Percentiles rank a stretch among this genome's conserved stretches.
These are phyloP conservation scores for Drosophila fuyamai DNA, from an alignment of 1,140 invertebrate genomes.

Conservation along the genomic window DNA sequence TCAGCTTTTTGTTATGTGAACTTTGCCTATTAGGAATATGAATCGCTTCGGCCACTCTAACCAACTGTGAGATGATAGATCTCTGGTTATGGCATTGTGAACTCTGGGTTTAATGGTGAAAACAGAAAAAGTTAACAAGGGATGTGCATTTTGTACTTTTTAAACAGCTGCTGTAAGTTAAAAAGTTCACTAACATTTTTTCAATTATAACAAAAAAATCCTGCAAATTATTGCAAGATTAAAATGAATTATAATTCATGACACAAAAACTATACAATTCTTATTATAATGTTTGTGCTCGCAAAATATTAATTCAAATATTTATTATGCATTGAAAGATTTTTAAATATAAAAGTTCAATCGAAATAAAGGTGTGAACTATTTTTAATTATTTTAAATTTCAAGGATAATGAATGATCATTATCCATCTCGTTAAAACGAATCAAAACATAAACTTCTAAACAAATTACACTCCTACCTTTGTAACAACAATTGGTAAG, in stretches of 20 bases:
- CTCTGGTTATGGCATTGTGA: conserved; percentile 17
- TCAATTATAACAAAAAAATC: too few relatives aligned
- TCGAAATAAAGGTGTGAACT: too few relatives aligned
- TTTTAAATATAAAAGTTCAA: too few relatives aligned
- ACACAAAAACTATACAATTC: too few relatives aligned
- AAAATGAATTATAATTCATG: not conserved
- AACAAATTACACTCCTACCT: conserved; percentile 41
- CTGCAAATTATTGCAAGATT: too few relatives aligned
- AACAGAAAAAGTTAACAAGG: too few relatives aligned
- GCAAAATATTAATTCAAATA: too few relatives aligned
- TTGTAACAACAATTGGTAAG: conserved; percentile 17
- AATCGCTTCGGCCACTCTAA: conserved; percentile 8
- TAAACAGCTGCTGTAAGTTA: not conserved
- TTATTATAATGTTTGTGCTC: too few relatives aligned
- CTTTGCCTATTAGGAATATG: conserved; percentile 72
- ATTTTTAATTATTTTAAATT: too few relatives aligned
- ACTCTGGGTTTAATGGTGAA: not conserved
- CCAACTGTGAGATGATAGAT: conserved; percentile 7
- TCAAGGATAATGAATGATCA: not conserved
- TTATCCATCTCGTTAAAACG: not conserved
- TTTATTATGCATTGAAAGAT: too few relatives aligned
- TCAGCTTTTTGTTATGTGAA: conserved; percentile 56
- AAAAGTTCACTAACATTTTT: not conserved
- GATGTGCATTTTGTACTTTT: not conserved
- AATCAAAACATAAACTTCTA: conserved; percentile 20